Conservation (phyloP, 2,113 vertebrate genomes). For the Paraplagusia blochii region DNA sequence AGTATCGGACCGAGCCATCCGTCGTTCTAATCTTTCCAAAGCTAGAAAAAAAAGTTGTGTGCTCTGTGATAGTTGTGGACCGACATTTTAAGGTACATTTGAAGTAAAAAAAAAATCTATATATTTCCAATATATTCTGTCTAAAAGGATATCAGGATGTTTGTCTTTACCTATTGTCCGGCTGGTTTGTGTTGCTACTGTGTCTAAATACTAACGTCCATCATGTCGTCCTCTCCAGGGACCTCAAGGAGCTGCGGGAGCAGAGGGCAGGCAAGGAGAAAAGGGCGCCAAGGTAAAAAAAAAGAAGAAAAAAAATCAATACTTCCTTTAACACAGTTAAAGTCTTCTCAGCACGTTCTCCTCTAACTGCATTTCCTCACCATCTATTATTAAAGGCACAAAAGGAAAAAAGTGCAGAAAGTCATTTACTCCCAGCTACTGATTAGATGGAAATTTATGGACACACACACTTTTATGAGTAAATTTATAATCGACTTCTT, state of each 20-base stretch:
- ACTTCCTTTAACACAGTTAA: conserved; percentile 16
- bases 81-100: too few species aligned
- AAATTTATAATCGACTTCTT: conserved; percentile 22
- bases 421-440: conserved; percentile 26
- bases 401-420: conserved; percentile 5
- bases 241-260: conserved; percentile 85
- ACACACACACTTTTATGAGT: conserved; percentile 11
- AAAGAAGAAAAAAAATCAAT: conserved; percentile 34
- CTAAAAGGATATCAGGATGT: too few species aligned
- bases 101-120: too few species aligned
- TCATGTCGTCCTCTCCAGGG: conserved; percentile 77
- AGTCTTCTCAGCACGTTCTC: conserved; percentile 26
- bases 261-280: conserved; percentile 96
- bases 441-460: conserved; percentile 48
- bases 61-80: too few species aligned
- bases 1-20: too few species aligned
- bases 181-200: conserved; percentile 3
- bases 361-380: conserved; percentile 3
- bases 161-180: too few species aligned
- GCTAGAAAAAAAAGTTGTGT: too few species aligned
- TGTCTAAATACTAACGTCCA: conserved; percentile 37
- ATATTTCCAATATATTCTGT: too few species aligned
- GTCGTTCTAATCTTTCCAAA: too few species aligned
- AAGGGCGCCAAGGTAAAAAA: conserved; percentile 95
- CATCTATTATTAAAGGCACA: conserved; percentile 34